These are phyloP conservation scores for Acanthochromis polyacanthus DNA, from an alignment of 2,113 vertebrate species.

Conservation along the genomic window DNA sequence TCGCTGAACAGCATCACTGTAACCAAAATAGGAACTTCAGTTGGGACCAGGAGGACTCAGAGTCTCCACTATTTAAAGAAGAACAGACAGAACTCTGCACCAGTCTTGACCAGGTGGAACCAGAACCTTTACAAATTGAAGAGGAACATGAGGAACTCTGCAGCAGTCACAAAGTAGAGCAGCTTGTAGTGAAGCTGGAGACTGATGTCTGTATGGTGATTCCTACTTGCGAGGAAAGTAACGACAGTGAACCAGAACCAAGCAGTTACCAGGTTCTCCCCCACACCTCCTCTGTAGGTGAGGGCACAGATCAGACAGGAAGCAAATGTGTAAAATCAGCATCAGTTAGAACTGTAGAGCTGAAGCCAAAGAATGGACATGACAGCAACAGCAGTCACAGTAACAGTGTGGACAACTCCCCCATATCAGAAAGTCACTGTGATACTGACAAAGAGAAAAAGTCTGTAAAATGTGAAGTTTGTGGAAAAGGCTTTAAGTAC, in stretches of 20 bases:
- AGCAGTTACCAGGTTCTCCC: not conserved
- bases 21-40: too few relatives aligned
- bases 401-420: not conserved
- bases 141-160: too few relatives aligned
- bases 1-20: too few relatives aligned
- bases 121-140: too few relatives aligned
- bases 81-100: too few relatives aligned
- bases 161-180: not conserved
- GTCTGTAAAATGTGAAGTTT: not conserved
- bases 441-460: too few relatives aligned
- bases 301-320: too few relatives aligned
- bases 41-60: not conserved
- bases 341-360: not conserved
- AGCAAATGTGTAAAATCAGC: not conserved
- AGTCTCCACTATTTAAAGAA: too few relatives aligned
- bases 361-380: too few relatives aligned
- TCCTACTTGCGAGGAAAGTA: not conserved
- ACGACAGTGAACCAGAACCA: not conserved
- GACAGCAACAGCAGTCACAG: not conserved
- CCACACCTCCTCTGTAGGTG: fast-evolving
- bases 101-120: too few relatives aligned
- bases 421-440: fast-evolving
- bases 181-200: not conserved
- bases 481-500: too few relatives aligned
- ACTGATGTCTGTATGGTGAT: not conserved